Evolutionary conservation across 2,888 invertebrate genomes (phyloP), one percentile per base, ranked within the genome.

Genomic region (Leptinotarsa peninsularis): DNA sequence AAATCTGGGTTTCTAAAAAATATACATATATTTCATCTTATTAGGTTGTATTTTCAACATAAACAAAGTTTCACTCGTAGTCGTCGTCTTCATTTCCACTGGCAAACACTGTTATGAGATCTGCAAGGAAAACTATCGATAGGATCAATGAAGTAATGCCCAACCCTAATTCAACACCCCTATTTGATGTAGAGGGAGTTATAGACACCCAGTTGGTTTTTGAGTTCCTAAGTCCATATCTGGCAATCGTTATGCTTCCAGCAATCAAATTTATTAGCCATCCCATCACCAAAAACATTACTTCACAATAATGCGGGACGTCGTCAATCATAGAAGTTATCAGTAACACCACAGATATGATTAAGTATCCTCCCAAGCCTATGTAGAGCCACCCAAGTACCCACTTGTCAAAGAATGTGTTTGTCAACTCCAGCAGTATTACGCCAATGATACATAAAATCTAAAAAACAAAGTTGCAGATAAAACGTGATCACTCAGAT

Each of bases 341-440:
- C 15, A 71, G 27, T 13, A 74, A 21, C 17, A 67, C 60, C 15
- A 54, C 23, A 23, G 33, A 71, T n/a, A 74, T 54, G 0, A 74
- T 49, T 49, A 74, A 43, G 67, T 63, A 74, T 27, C 74, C 74
- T 49, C 74, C 71, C 4, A 56, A 21, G 66, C 74, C 70, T 5
- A 74, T 27, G 2, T 69, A 49, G 13, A 74, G 18, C 70, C 52
- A 60, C n/a, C 63, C 70, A n/a, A 71, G 27, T 23, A 67, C 56
- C 66, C 74, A 66, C 27, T 43, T 18, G 27, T 18, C 43, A n/a
- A 23, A 72, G 49, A 54, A 72, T 33, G 67, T 14, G 10, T 21
- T 23, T 17, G 52, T 49, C n/a, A 72, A 17, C 17, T 72, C 67
- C 54, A 72, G 15, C 43, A 72, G 23, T 43, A 72, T 23, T n/a